phyloP scores from a whole-genome alignment of 2,797 vertebrate genomes.

The Tapera naevia region DNA sequence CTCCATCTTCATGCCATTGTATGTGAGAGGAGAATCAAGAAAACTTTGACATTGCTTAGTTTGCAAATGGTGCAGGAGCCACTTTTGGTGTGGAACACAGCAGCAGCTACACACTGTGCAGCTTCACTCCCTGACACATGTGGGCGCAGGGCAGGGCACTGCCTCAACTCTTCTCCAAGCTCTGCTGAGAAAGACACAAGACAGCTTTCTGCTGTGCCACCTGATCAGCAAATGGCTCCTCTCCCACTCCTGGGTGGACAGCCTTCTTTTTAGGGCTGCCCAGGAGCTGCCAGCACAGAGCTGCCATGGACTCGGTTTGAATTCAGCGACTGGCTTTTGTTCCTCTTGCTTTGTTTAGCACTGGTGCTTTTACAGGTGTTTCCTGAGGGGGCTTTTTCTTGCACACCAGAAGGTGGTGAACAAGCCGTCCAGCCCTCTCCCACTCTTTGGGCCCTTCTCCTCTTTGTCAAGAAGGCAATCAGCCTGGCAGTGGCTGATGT shows the following conservation, averaged over 20 bases:
- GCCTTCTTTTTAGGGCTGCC: not conserved
- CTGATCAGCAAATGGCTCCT: not conserved
- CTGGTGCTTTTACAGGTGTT: not conserved
- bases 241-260: not conserved
- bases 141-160: not conserved
- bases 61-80: not conserved
- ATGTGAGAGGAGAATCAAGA: not conserved
- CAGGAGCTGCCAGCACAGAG: not conserved
- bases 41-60: not conserved
- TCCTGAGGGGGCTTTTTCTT: not conserved
- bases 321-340: not conserved
- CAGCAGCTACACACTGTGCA: not conserved
- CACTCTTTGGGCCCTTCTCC: not conserved
- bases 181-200: not conserved
- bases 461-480: not conserved
- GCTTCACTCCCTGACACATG: not conserved
- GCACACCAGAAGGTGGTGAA: accelerated
- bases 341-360: not conserved
- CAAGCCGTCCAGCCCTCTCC: not conserved
- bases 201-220: not conserved
- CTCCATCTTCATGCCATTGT: not conserved
- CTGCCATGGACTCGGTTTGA: not conserved
- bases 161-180: not conserved
- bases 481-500: accelerated
- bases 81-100: not conserved